Evolutionary conservation across 1,140 invertebrate species (phyloP).

Genomic region (Epicauta chinensis): DNA sequence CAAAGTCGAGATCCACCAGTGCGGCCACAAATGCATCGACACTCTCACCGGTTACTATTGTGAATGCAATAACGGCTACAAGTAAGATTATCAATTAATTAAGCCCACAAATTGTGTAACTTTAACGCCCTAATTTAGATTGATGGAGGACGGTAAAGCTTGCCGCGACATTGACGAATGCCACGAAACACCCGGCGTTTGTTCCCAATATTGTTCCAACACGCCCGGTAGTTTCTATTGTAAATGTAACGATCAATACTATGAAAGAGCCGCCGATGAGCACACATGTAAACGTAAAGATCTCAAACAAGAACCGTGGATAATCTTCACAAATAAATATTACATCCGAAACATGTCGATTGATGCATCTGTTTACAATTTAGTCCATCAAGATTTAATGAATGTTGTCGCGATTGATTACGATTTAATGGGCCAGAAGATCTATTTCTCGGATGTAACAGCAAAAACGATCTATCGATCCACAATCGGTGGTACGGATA

Average conservation of each 20-base stretch:
- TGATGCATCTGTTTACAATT: slow-evolving; percentile 76
- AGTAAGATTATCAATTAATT: slow-evolving; percentile 46
- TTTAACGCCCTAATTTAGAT: slow-evolving; percentile 38
- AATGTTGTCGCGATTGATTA: slow-evolving; percentile 96
- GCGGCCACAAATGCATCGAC: slow-evolving; percentile 92
- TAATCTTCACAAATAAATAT: slow-evolving; percentile 97
- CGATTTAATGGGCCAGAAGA: slow-evolving; percentile 72
- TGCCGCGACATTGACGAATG: slow-evolving; percentile 95
- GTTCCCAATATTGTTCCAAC: slow-evolving; percentile 93
- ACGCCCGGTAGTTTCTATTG: slow-evolving; percentile 93
- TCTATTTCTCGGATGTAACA: slow-evolving; percentile 94
- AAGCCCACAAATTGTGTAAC: not conserved
- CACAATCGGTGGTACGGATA: slow-evolving; percentile 49
- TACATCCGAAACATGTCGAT: slow-evolving; percentile 93
- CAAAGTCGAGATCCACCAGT: slow-evolving; percentile 85
- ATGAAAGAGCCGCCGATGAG: slow-evolving; percentile 78
- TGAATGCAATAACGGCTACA: slow-evolving; percentile 91
- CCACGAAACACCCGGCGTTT: slow-evolving; percentile 78
- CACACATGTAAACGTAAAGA: slow-evolving; percentile 87
- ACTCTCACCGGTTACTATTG: slow-evolving; percentile 89
- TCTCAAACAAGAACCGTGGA: slow-evolving; percentile 69
- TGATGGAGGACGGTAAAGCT: slow-evolving; percentile 77
- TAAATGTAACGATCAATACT: slow-evolving; percentile 92
- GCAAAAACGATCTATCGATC: slow-evolving; percentile 85
- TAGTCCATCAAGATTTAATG: slow-evolving; percentile 91